Evolutionary conservation across 2,797 vertebrate species (phyloP).

Genomic region (Netta rufina): DNA sequence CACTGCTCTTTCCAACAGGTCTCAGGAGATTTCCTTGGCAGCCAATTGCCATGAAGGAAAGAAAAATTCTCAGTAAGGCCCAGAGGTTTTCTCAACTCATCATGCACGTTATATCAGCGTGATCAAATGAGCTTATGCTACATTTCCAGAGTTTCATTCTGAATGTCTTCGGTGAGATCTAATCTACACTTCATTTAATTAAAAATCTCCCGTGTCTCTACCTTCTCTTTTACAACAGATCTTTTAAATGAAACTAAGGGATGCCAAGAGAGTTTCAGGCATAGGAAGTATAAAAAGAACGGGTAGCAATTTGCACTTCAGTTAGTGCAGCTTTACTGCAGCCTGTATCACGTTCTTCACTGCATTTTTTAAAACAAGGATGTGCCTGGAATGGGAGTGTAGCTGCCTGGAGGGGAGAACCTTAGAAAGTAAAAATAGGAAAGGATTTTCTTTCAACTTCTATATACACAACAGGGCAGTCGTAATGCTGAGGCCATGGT

Average conservation of each 20-base stretch:
- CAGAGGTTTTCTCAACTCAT: not conserved
- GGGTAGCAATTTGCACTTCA: not conserved
- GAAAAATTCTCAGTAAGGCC: not conserved
- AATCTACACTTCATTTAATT: constrained; percentile 64
- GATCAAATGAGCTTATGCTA: constrained; percentile 37
- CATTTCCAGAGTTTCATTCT: constrained; percentile 29
- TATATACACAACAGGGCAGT: not conserved
- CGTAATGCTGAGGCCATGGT: constrained; percentile 3
- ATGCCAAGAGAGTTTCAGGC: not conserved
- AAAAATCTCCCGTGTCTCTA: constrained; percentile 43
- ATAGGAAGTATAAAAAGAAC: not conserved
- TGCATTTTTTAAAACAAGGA: constrained; percentile 4
- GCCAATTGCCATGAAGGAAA: not conserved
- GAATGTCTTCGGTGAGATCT: constrained; percentile 28
- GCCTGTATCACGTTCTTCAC: not conserved
- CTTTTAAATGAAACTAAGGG: constrained; percentile 17
- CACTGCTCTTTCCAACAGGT: not conserved
- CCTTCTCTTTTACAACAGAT: not conserved
- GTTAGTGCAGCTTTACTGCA: constrained; percentile 27
- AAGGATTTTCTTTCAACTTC: constrained; percentile 27
- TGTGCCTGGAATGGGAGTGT: not conserved
- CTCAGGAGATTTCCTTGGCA: not conserved
- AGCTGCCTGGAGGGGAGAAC: constrained; percentile 27
- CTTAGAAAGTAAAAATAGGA: not conserved
- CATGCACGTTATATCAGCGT: not conserved